Percentiles rank a stretch among this genome's conserved stretches.
These are phyloP conservation scores for Exocentrus adspersus DNA, from an alignment of 2,888 invertebrate species.

Conservation along the genomic window DNA sequence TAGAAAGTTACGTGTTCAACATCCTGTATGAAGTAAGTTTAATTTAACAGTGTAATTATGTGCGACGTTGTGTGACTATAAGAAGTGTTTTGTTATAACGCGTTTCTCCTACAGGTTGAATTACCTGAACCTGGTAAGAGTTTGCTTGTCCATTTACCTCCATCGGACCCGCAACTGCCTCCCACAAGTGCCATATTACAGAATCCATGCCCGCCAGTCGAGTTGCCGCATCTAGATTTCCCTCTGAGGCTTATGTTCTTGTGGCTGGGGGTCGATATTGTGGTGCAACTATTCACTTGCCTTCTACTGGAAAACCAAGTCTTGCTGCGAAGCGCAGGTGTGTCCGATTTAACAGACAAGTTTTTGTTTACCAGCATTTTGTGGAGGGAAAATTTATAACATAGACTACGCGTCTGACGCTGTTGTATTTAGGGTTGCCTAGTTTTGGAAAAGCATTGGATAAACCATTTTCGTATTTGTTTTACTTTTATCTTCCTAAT, in stretches of 20 bases:
- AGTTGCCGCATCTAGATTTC: conserved; percentile 95
- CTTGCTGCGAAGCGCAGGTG: conserved; percentile 90
- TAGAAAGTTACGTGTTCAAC: conserved; percentile 96
- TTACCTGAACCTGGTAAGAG: conserved; percentile 91
- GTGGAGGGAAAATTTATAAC: too few species aligned
- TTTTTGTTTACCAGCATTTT: too few species aligned
- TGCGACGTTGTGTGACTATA: too few species aligned
- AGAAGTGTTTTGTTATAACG: too few species aligned
- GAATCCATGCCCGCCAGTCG: conserved; percentile 79
- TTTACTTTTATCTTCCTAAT: too few species aligned
- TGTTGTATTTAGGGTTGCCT: too few species aligned
- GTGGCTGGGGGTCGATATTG: conserved; percentile 90
- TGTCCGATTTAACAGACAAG: too few species aligned
- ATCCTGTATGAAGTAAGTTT: conserved; percentile 85
- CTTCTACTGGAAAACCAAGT: conserved; percentile 97
- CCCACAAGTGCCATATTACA: conserved; percentile 76
- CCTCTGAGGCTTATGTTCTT: conserved; percentile 88
- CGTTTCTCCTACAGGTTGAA: conserved; percentile 52
- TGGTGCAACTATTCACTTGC: conserved; percentile 93
- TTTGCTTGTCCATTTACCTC: conserved; percentile 78
- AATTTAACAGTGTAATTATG: too few species aligned
- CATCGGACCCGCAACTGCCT: conserved; percentile 75
- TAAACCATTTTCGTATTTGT: too few species aligned
- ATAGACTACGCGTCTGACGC: too few species aligned
- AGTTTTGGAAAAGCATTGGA: too few species aligned